Base-by-base conservation (phyloP, 2,888 invertebrate genomes). In the Panorpa germanica region DNA sequence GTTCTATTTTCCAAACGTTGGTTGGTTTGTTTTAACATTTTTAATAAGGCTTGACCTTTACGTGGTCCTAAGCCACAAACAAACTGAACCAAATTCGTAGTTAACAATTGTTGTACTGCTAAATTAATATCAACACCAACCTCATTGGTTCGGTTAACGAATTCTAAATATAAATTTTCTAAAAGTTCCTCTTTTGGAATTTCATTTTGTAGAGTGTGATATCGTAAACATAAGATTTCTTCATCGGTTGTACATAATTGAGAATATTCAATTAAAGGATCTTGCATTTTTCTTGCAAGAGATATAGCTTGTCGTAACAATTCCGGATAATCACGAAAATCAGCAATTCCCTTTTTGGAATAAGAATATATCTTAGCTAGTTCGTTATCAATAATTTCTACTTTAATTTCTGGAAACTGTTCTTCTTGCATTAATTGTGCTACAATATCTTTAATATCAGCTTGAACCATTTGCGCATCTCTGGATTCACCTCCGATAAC, bases 51-150 rank as follows among this genome's bases (percentile, higher is more conserved):
- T 45, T 78, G 75, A 0, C 86, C 90, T 55, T 99, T 98, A 37
- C 98, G 65, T 0, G 93, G 86, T 0, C 98, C 98, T 17, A 99
- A 57, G 11, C 98, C 98, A 51, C 93, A 93, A 12, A 98, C 78
- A 50, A 96, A 99, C 54, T 98, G 98, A 4, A 98, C 68, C 28
- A 96, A 52, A 46, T 85, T 78, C 1, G 81, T 69, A 1, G 86
- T 83, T 42, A 95, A 77, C 0, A 83, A 71, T 34, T 83, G 82
- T 36, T 85, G 71, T 1, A 96, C 80, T 1, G 91, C 85, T 44
- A 82, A 66, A 49, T 98, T 98, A 7, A 98, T 74, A 46, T 98
- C 96, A 0, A 98, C 90, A 5, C 96, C 96, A 2, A 96, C 95
- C 63, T 96, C 96, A 49, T 96, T 98, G 0, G 93, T 85, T 31